Evolutionary conservation across 2,113 vertebrate genomes (phyloP).

Genomic region (Heloderma charlesbogerti): DNA sequence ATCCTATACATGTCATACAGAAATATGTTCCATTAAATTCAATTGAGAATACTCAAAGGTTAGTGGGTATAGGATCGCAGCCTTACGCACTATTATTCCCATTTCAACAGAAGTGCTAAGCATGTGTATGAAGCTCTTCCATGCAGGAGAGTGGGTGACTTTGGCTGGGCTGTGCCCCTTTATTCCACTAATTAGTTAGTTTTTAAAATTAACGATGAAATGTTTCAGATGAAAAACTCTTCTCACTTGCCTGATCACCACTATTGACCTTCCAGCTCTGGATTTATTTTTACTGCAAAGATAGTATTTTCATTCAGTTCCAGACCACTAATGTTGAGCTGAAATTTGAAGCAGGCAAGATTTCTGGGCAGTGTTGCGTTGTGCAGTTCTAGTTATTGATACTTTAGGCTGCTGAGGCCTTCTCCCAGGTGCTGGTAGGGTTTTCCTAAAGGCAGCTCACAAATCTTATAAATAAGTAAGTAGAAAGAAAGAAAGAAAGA

Average conservation of each 20-base stretch:
- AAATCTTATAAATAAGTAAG: no score
- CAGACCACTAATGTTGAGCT: neutral
- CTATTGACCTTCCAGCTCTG: neutral
- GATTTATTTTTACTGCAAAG: neutral
- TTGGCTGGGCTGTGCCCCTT: neutral
- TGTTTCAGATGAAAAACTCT: neutral
- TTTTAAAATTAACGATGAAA: neutral
- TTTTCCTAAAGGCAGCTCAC: no score
- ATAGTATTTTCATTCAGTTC: neutral
- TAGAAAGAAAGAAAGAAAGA: no score
- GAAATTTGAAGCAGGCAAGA: neutral
- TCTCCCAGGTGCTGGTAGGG: neutral
- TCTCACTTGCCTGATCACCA: neutral
- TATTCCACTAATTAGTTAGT: neutral
- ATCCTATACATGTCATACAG: no score
- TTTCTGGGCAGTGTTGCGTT: neutral
- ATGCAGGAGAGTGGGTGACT: neutral
- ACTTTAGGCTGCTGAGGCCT: neutral
- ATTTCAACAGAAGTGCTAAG: neutral
- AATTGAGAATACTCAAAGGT: no score
- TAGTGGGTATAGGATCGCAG: no score
- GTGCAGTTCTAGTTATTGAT: neutral
- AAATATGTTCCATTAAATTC: no score
- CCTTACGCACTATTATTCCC: neutral
- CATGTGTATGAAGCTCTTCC: neutral